A percentile compares a stretch with the other conserved stretches of the same genome.
Evolutionary conservation across 2,797 vertebrate species (phyloP).

Genomic region (Leucoraja ocellata): DNA sequence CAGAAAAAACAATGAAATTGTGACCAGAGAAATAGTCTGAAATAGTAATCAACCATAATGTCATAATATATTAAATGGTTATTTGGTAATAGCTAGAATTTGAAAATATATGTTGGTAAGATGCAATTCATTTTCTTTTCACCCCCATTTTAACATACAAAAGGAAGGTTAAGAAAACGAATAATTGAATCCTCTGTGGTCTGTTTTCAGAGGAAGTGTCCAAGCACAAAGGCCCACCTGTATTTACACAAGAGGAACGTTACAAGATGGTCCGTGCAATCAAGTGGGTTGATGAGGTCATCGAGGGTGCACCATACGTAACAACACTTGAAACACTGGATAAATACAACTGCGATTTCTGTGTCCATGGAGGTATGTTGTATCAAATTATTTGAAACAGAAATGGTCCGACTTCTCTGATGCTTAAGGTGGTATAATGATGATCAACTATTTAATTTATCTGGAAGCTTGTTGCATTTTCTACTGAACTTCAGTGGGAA

Average conservation of each 20-base stretch:
- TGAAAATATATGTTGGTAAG: neutral
- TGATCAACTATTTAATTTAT: neutral
- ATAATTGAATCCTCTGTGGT: neutral
- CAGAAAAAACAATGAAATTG: neutral
- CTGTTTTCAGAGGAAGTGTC: conserved; percentile 76
- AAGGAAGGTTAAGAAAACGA: neutral
- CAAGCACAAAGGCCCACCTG: conserved; percentile 92
- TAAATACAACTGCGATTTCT: conserved; percentile 87
- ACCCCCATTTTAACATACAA: conserved; percentile 1
- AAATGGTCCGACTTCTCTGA: neutral
- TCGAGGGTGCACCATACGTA: conserved; percentile 87
- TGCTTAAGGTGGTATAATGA: neutral
- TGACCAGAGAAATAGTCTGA: neutral
- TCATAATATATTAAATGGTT: neutral
- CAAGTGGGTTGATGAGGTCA: conserved; percentile 97
- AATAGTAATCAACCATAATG: neutral
- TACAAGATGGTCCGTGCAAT: conserved; percentile 95
- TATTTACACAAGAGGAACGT: conserved; percentile 90
- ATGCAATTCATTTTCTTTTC: neutral
- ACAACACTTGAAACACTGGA: conserved; percentile 89
- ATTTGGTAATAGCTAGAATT: neutral
- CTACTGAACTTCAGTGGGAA: neutral
- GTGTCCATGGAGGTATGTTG: conserved; percentile 78
- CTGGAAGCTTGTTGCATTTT: neutral
- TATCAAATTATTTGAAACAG: neutral